Evolutionary conservation across 1,140 invertebrate species (phyloP), one percentile per base, ranked within the genome.

Genomic region (Drosophila kurseongensis): DNA sequence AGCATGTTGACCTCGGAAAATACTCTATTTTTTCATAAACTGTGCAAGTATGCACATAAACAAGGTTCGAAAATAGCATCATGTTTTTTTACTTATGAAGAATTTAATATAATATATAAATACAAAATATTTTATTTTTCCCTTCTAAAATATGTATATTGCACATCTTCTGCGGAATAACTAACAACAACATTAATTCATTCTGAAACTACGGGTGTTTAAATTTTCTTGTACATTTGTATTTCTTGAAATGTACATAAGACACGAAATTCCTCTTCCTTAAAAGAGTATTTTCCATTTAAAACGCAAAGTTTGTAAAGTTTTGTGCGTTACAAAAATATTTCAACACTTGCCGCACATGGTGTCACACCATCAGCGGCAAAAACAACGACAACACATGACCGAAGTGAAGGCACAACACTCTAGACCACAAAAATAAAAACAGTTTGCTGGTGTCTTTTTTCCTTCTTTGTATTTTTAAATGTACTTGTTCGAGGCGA

Each of bases 321-420:
- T 85, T 84, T 75, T 59, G 82, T 75, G 81, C 72, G 72, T 75
- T 79, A 79, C 79, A 86, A 83, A 86, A 88, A 79, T 74, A 88
- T 86, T 86, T 76, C 75, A 82, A 81, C 83, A 82, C 83, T 82
- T 86, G 83, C 68, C 75, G 83, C 83, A 86, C 83, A 86, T 86
- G 83, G 83, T 86, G 83, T 88, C 83, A 82, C 83, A 86, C 59
- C 47, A 63, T 41, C 48, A 65, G 45, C 6, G 60, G 60, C 56
- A 51, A 84, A 54, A 73, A 62, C 79, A 65, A 54, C 59, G 48
- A 56, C 35, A 62, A 38, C 47, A 79, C 42, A 75, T 61, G 74
- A 76, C 80, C 72, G 16, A 65, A 44, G 45, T 72, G 52, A 45
- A 69, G 67, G 60, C 62, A 71, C 60, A 79, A 62, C 81, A 63